These are phyloP conservation scores for Nycticebus coucang DNA, from an alignment of 2,113 vertebrate genomes.

Conservation along the genomic window DNA sequence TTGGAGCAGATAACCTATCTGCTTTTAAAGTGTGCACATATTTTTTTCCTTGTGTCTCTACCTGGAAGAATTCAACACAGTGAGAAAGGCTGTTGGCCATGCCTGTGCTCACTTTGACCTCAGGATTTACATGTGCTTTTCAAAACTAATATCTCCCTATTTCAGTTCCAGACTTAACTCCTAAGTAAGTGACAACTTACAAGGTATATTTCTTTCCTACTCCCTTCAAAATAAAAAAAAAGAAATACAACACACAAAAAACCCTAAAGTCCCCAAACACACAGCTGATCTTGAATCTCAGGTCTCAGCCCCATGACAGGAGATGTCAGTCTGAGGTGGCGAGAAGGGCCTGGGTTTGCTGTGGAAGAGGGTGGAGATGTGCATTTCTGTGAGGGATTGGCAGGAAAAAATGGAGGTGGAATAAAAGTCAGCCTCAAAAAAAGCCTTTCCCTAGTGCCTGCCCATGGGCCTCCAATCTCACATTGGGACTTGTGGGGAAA, in stretches of 20 bases:
- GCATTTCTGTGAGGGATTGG: not conserved
- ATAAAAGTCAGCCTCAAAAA: not conserved
- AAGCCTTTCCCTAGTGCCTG: not conserved
- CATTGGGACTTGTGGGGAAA: too few relatives aligned
- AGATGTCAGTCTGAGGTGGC: not conserved
- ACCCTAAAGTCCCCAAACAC: too few relatives aligned
- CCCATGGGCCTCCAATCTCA: too few relatives aligned
- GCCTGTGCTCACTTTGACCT: not conserved
- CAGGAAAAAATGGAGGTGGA: not conserved
- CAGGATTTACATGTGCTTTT: not conserved
- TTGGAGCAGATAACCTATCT: not conserved
- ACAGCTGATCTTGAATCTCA: not conserved
- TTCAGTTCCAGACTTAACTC: not conserved
- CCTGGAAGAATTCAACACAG: not conserved
- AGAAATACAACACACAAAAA: not conserved
- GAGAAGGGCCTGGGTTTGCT: not conserved
- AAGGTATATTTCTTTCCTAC: not conserved
- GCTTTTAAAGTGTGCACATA: fast-evolving
- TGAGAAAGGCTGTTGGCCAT: not conserved
- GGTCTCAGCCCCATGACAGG: not conserved
- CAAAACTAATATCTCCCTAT: not conserved
- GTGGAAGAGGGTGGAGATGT: not conserved
- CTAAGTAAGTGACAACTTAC: not conserved
- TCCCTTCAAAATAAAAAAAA: not conserved
- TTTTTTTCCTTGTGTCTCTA: not conserved